Evolutionary conservation across 1,140 invertebrate genomes (phyloP).

Genomic region (Pachypeltis micranthus): DNA sequence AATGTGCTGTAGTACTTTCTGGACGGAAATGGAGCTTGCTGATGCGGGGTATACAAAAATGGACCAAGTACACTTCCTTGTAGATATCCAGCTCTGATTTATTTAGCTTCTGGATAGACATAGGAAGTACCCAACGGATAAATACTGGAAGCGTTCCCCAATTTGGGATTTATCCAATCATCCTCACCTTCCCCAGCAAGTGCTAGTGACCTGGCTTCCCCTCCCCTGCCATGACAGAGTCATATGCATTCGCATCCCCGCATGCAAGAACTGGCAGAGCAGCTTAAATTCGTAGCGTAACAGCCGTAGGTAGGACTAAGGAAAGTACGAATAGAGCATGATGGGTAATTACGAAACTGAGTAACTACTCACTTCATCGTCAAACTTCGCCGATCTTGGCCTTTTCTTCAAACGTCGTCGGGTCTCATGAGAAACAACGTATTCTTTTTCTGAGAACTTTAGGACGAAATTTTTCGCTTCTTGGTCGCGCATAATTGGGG

Average conservation of each 20-base stretch:
- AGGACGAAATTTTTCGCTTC: constrained; percentile 11
- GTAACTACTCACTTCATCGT: constrained; percentile 7
- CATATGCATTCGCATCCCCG: neutral
- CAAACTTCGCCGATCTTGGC: neutral
- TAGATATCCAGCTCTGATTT: too few relatives aligned
- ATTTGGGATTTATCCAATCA: too few relatives aligned
- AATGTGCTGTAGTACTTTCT: too few relatives aligned
- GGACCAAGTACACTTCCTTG: too few relatives aligned
- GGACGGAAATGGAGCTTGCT: too few relatives aligned
- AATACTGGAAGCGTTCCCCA: too few relatives aligned
- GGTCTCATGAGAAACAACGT: neutral
- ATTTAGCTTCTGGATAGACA: too few relatives aligned
- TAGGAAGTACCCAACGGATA: too few relatives aligned
- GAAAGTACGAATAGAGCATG: neutral
- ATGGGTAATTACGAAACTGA: neutral
- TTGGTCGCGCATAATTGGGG: constrained; percentile 15
- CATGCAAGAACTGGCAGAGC: neutral
- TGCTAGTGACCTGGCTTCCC: neutral
- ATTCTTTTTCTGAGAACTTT: neutral
- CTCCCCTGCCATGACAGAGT: neutral
- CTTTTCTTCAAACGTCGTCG: constrained; percentile 9
- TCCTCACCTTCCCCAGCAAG: neutral
- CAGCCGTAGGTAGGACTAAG: neutral
- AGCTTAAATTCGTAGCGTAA: neutral
- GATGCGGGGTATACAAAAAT: too few relatives aligned